Conservation (phyloP, 2,888 invertebrate species). For the Agrenia bidenticulata region DNA sequence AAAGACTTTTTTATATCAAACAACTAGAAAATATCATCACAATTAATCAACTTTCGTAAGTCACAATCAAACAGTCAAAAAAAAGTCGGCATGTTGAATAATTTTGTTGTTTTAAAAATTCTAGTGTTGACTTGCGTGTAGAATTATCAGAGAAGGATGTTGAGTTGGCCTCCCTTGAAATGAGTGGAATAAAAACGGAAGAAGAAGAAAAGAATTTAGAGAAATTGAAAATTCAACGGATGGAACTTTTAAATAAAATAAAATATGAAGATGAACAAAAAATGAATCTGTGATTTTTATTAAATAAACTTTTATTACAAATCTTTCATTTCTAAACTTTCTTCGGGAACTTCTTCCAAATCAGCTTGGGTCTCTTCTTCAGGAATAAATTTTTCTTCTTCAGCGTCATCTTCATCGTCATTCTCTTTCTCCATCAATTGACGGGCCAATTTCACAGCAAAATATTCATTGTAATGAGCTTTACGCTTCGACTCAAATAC, state of each 20-base stretch:
- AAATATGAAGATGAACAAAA: background rate
- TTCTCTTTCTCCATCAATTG: conserved; percentile 88
- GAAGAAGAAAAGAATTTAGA: background rate
- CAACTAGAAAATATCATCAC: background rate
- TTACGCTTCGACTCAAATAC: conserved; percentile 91
- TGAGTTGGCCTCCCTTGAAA: conserved; percentile 38
- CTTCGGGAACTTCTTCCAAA: too few species aligned
- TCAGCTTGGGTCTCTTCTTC: background rate
- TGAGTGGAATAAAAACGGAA: background rate
- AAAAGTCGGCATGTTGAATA: background rate
- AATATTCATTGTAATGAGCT: conserved; percentile 96
- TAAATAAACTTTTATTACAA: background rate
- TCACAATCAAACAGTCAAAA: too few species aligned
- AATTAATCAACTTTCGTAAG: too few species aligned
- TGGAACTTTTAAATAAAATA: background rate
- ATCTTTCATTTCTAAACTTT: too few species aligned
- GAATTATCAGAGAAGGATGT: conserved; percentile 42
- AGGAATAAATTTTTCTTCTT: conserved; percentile 20
- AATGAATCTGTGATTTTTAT: background rate
- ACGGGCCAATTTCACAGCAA: conserved; percentile 87
- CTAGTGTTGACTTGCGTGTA: conserved; percentile 31
- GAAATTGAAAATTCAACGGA: background rate
- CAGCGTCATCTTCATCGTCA: conserved; percentile 9
- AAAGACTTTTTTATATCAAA: too few species aligned
- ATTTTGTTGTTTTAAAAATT: background rate